Percentiles rank a stretch among this genome's conserved stretches.
These are phyloP conservation scores for Burhinus bistriatus DNA, from an alignment of 2,113 vertebrate genomes.

Conservation along the genomic window DNA sequence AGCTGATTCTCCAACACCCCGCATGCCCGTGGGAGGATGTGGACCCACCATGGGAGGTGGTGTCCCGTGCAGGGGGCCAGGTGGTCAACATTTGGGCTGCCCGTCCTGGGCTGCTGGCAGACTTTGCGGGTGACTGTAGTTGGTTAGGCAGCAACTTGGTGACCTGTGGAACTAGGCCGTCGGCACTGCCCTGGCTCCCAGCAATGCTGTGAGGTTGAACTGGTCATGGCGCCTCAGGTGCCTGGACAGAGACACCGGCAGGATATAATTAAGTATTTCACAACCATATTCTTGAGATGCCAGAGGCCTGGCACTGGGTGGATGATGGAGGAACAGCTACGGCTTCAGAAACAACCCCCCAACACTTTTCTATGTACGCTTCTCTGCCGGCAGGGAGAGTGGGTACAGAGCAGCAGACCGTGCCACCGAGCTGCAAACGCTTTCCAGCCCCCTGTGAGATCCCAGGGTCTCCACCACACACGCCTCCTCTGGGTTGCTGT, in stretches of 20 bases:
- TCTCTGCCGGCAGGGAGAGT: not conserved
- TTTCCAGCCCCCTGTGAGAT: not conserved
- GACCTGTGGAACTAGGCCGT: not conserved
- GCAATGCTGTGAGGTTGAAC: not conserved
- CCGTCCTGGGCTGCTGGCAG: fast-evolving
- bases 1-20: not conserved
- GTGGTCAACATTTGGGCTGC: not conserved
- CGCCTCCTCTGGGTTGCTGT: not conserved
- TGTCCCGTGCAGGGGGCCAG: fast-evolving
- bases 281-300: not conserved
- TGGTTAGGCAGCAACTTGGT: not conserved
- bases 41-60: not conserved
- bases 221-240: not conserved
- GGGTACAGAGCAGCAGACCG: not conserved
- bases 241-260: not conserved
- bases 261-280: not conserved
- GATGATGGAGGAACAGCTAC: not conserved
- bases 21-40: fast-evolving
- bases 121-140: not conserved
- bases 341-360: not conserved
- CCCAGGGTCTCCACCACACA: not conserved
- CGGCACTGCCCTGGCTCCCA: not conserved
- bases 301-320: not conserved
- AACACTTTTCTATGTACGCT: not conserved
- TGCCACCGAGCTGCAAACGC: fast-evolving